Base-by-base conservation (phyloP, 2,113 vertebrate species). In the Xenus cinereus region DNA sequence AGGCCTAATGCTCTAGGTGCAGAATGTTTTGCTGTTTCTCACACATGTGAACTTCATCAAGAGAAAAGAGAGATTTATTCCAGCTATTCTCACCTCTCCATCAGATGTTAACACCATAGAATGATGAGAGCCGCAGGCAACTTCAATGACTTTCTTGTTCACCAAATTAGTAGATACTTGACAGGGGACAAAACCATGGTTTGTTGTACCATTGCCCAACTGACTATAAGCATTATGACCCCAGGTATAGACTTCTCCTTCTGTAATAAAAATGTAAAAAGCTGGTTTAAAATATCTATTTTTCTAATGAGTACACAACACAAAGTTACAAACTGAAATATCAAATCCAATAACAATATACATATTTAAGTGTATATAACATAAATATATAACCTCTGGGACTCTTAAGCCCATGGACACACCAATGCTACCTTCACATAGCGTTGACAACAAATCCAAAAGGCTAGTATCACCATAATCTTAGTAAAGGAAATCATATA, bases 221-320 rank as follows among this genome's bases (percentile, higher is more conserved):
- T 99, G 99, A 96, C 99, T 99, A 43, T 99, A 99, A 75, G 99
- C 99, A 92, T 99, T 99, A 94, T 99, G 99, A 45, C 99, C 99
- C 99, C 99, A 99, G 1, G 99, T 98, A 97, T 98, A 99, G 48
- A 99, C 99, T 95, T 99, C 99, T 96, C 99, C 99, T 95, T 99
- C 99, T 99, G 77, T 66, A 98, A 69, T 5, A 91, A 86, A 97
- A 87, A 93, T 20, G 57, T 48, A 45, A 94, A 73, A 90, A 66
- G 33, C 28, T 64, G 23, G 23, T 83, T 96, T n/a, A 87, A 81
- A 91, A 84, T 66, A 30, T 87, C 27, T 62, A 9, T 53, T 86
- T 87, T 91, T 82, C 62, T 78, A 67, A 24, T 60, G 45, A 60
- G 39, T 35, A 67, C 6, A 50, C 27, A 77, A 37, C 56, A 51